Conservation (phyloP, 2,113 vertebrate species). For the Elephas maximus region DNA sequence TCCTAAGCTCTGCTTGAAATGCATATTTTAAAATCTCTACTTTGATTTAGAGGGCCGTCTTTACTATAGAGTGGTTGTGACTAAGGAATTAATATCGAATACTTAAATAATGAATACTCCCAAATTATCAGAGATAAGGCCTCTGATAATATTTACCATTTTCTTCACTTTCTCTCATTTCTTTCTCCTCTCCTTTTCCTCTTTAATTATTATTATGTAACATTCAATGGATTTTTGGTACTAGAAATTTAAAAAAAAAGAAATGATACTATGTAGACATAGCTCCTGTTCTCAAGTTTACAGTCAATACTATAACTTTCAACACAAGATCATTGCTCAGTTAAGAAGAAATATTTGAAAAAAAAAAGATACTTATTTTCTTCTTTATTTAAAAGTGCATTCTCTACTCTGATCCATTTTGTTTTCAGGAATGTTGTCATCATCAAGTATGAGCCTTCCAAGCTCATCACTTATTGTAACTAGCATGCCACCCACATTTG, state of each 20-base stretch:
- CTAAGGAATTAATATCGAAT: slow-evolving; percentile 17
- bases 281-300: neutral
- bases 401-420: neutral
- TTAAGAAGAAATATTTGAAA: neutral
- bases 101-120: neutral
- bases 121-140: neutral
- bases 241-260: neutral
- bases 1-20: neutral
- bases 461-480: neutral
- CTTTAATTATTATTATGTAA: neutral
- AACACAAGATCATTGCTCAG: neutral
- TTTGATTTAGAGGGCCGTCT: slow-evolving; percentile 22
- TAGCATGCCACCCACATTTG: slow-evolving; percentile 47
- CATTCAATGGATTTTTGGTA: neutral
- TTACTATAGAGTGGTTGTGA: neutral
- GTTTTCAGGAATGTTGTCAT: neutral
- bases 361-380: neutral
- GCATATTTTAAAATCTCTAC: slow-evolving; percentile 19
- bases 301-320: neutral
- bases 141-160: neutral
- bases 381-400: neutral
- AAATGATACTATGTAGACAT: neutral
- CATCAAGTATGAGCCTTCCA: neutral
- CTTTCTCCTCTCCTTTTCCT: neutral
- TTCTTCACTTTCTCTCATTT: neutral